Evolutionary conservation across 2,888 invertebrate species (phyloP).

Genomic region (Meghimatium bilineatum): DNA sequence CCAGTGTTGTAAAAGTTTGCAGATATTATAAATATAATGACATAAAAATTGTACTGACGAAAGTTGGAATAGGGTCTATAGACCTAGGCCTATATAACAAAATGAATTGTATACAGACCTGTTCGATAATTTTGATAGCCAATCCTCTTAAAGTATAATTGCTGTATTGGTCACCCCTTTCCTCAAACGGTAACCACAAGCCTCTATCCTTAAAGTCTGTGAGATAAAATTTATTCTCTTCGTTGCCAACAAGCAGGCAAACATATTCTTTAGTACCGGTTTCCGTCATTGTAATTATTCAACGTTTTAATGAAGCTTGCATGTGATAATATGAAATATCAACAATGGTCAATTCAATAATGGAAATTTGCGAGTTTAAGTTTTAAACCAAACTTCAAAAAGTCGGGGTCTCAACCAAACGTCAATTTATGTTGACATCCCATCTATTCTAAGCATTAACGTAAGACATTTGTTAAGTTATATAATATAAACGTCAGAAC

Average conservation of each 20-base stretch:
- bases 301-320: background rate
- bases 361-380: too few relatives aligned
- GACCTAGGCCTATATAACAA: too few relatives aligned
- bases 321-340: too few relatives aligned
- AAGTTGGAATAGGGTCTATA: too few relatives aligned
- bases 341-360: too few relatives aligned
- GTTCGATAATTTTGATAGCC: constrained; percentile 66
- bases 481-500: background rate
- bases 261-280: constrained; percentile 59
- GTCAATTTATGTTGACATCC: background rate
- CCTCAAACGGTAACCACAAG: constrained; percentile 71
- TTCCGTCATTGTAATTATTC: constrained; percentile 35
- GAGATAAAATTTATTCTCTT: constrained; percentile 63
- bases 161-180: constrained; percentile 58
- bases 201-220: constrained; percentile 65
- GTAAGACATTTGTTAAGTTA: background rate
- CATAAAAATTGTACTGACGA: too few relatives aligned
- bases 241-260: constrained; percentile 63
- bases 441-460: too few relatives aligned
- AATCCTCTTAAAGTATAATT: constrained; percentile 58
- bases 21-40: too few relatives aligned
- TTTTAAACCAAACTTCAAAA: too few relatives aligned
- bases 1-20: too few relatives aligned
- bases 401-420: too few relatives aligned
- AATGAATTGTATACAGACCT: constrained; percentile 58